Evolutionary conservation across 37 sponge, comb jelly and placozoan genomes (phyloP).

Genomic region (Ephydatia muelleri): DNA sequence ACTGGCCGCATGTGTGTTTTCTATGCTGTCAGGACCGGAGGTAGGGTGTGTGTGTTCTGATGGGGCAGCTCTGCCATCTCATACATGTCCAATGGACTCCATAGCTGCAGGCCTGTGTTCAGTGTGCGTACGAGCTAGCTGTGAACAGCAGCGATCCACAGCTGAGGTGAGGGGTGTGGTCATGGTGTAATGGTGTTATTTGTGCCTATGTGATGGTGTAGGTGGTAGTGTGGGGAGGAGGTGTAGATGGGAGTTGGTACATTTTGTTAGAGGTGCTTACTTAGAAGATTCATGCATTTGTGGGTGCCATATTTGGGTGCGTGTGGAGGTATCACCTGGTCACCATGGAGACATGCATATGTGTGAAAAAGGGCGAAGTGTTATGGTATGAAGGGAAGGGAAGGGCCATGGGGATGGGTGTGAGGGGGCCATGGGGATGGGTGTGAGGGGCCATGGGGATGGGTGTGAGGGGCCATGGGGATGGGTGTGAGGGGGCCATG

Average conservation of each 20-base stretch:
- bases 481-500: no score
- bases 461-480: no score
- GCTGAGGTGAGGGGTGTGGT: not conserved
- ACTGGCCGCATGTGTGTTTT: not conserved
- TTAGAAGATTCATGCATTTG: no score
- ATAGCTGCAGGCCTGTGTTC: not conserved
- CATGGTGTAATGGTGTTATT: not conserved
- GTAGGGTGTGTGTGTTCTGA: not conserved
- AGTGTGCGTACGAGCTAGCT: not conserved
- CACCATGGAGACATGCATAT: not conserved
- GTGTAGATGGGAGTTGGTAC: not conserved
- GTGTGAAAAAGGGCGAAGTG: not conserved
- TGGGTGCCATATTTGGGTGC: not conserved
- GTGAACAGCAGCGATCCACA: not conserved
- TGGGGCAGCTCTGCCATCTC: not conserved
- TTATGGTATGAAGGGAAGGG: no score
- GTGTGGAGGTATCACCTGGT: not conserved
- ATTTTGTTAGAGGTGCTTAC: no score
- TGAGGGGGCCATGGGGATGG: no score
- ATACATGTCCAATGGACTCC: not conserved
- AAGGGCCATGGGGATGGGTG: no score
- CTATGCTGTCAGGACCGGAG: not conserved
- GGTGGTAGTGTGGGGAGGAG: not conserved
- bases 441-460: no score
- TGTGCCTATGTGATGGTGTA: constrained; percentile 5